Evolutionary conservation across 1,140 invertebrate species (phyloP), one percentile per base, ranked within the genome.

Genomic region (Trichonephila clavata): DNA sequence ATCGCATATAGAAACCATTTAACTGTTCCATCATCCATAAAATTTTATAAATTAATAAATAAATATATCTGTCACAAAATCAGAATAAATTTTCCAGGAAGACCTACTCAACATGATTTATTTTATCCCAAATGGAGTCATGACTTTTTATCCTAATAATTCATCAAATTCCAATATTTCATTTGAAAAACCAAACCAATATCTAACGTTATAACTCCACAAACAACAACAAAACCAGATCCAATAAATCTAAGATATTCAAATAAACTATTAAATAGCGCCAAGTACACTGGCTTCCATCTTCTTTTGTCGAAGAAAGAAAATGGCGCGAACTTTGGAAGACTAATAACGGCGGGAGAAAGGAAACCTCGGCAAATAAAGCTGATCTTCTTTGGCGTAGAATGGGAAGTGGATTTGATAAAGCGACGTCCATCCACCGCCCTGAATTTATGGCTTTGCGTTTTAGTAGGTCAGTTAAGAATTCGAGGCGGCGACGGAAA

Each of bases 311-410:
- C 4, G n/a, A 77, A 77, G 27, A 32, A 14, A 27, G 32, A 39
- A 71, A 77, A 77, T 77, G 13, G 27, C 27, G 27, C 10, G 32
- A 77, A 77, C 18, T 32, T 27, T 7, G 27, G 32, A 77, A 77
- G 71, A 77, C 32, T 77, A 77, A 77, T 77, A 77, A 77, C 71
- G 13, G 71, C 14, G 24, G 71, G 27, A 16, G 27, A 77, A 77
- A 77, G 24, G 71, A 27, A 77, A 77, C 71, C 71, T 77, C 71
- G 71, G 71, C 71, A 77, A 77, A 77, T 77, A 77, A 77, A 77
- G 71, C 71, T 32, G 65, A 68, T 68, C 65, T 68, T 68, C 21
- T 50, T 50, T 13, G 71, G 71, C 71, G 24, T 39, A 27, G 71
- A 77, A 77, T 77, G 32, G 71, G 16, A 39, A 77, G 71, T 77